Conservation (phyloP, 2,113 vertebrate species). For the Daubentonia madagascariensis region DNA sequence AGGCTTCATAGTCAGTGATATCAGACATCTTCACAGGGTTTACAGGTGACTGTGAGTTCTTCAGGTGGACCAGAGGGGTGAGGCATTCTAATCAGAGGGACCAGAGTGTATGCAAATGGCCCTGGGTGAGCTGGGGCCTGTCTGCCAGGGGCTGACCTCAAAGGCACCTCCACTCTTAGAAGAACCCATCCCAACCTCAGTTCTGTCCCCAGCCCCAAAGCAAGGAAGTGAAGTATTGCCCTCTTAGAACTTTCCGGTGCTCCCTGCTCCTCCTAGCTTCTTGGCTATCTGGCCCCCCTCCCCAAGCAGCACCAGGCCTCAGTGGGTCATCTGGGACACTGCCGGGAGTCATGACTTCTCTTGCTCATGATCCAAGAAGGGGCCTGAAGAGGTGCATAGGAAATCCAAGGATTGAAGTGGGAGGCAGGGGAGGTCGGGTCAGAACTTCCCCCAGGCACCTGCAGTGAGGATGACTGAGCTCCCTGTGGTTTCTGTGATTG, state of each 20-base stretch:
- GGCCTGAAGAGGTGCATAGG: background rate
- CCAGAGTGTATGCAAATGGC: background rate
- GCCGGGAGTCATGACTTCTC: background rate
- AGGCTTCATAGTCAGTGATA: accelerated
- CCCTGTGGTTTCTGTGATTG: background rate
- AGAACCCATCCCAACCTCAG: background rate
- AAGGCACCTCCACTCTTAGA: background rate
- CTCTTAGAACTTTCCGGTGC: background rate
- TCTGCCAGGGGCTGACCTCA: background rate
- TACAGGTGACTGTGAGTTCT: background rate
- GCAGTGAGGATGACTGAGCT: background rate
- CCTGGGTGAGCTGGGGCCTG: accelerated
- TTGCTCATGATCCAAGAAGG: background rate
- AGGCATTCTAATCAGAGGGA: background rate
- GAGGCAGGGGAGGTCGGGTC: background rate
- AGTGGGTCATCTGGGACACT: background rate
- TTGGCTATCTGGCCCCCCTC: background rate
- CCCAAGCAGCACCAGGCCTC: background rate
- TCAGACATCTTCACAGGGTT: background rate
- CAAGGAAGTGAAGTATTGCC: background rate
- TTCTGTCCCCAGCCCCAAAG: background rate
- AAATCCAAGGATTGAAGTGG: background rate
- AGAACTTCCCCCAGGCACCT: background rate
- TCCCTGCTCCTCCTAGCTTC: background rate
- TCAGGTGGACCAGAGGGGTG: accelerated